These are phyloP conservation scores for Smutsia temminckii DNA, from an alignment of 2,797 vertebrate genomes.

Conservation along the genomic window DNA sequence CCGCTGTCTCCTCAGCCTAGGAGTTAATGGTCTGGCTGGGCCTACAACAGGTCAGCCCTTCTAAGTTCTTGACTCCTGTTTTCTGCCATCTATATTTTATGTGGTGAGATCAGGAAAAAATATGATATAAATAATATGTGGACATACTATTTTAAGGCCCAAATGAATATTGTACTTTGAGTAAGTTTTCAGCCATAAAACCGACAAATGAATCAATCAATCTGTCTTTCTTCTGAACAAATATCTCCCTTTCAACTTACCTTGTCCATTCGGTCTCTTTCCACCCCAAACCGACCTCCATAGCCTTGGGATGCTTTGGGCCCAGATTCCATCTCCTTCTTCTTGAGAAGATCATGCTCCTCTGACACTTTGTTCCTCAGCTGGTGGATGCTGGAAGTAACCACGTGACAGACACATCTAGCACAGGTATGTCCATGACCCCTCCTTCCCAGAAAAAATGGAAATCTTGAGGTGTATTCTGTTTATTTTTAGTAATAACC, in stretches of 20 bases:
- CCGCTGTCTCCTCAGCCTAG: not conserved
- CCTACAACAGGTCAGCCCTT: not conserved
- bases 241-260: conserved; percentile 79
- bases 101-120: not conserved
- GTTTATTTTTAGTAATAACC: not conserved
- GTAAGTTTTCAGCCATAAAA: conserved; percentile 32
- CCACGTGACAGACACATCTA: not conserved
- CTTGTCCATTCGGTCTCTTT: conserved; percentile 97
- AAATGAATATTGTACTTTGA: not conserved
- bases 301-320: conserved; percentile 97
- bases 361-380: conserved; percentile 91
- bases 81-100: not conserved
- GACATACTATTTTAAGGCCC: not conserved
- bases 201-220: not conserved
- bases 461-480: not conserved
- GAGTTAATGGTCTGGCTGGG: not conserved
- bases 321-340: conserved; percentile 89
- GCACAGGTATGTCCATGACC: not conserved
- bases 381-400: conserved; percentile 85
- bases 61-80: not conserved
- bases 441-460: not conserved
- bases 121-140: not conserved
- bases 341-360: conserved; percentile 93
- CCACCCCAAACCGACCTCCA: conserved; percentile 95
- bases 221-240: not conserved